These are phyloP conservation scores for Nemotelus pantherinus DNA, from an alignment of 2,888 invertebrate species.

Conservation along the genomic window DNA sequence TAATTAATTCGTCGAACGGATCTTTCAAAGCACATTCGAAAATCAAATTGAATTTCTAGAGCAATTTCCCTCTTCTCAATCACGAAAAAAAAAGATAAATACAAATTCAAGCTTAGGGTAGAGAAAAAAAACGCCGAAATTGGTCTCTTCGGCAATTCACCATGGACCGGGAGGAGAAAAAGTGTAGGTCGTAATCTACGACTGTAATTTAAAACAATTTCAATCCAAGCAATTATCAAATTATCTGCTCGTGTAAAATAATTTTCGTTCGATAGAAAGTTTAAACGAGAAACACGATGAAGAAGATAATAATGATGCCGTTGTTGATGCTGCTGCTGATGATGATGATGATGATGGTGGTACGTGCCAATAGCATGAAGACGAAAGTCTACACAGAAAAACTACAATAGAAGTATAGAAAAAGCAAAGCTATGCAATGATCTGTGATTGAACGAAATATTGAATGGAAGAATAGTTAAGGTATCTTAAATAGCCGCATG, in stretches of 20 bases:
- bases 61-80: neutral
- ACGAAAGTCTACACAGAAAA: constrained; percentile 23
- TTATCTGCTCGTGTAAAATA: constrained; percentile 40
- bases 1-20: constrained; percentile 28
- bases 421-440: neutral
- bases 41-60: constrained; percentile 8
- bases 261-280: constrained; percentile 40
- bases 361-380: constrained; percentile 29
- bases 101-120: neutral
- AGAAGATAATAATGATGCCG: neutral
- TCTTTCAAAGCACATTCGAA: neutral
- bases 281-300: constrained; percentile 27
- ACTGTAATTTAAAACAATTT: constrained; percentile 37
- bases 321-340: constrained; percentile 9
- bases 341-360: constrained; percentile 32
- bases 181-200: constrained; percentile 22
- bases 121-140: neutral
- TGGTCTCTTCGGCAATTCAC: constrained; percentile 9
- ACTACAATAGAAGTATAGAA: neutral
- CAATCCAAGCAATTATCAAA: constrained; percentile 39
- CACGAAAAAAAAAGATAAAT: neutral
- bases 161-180: neutral
- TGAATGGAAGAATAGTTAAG: constrained; percentile 2
- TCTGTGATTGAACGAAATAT: constrained; percentile 10
- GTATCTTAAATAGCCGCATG: constrained; percentile 25